phyloP scores from a whole-genome alignment of 2,113 vertebrate species.

The Sula dactylatra region DNA sequence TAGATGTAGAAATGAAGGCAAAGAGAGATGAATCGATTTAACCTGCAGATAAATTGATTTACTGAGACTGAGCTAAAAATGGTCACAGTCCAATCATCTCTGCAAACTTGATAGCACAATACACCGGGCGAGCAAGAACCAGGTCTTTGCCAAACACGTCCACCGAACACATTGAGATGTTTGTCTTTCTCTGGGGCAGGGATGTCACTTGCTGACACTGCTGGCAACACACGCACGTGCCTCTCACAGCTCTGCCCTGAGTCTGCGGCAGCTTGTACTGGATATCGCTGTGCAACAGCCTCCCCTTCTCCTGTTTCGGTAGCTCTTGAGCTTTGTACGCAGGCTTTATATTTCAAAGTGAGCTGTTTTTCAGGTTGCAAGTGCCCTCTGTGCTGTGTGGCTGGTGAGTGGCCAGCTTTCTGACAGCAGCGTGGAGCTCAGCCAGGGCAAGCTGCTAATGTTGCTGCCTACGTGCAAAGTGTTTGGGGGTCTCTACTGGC shows the following conservation, averaged over 20 bases:
- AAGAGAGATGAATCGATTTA: neutral
- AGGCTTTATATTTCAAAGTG: neutral
- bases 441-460: neutral
- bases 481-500: neutral
- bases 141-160: fast-evolving
- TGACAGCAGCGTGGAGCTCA: neutral
- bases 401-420: neutral
- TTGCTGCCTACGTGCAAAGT: neutral
- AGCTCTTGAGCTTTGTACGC: neutral
- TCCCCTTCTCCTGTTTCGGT: neutral
- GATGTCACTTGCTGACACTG: neutral
- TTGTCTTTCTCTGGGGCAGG: neutral
- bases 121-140: neutral
- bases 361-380: neutral
- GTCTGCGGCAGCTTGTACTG: neutral
- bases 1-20: neutral
- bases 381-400: neutral
- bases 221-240: neutral
- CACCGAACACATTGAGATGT: neutral
- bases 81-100: neutral
- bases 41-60: constrained; percentile 1
- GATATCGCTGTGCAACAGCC: neutral
- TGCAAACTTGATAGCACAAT: neutral
- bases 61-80: neutral
- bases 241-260: neutral